phyloP scores from a whole-genome alignment of 1,140 invertebrate species.

The Adelges cooleyi region DNA sequence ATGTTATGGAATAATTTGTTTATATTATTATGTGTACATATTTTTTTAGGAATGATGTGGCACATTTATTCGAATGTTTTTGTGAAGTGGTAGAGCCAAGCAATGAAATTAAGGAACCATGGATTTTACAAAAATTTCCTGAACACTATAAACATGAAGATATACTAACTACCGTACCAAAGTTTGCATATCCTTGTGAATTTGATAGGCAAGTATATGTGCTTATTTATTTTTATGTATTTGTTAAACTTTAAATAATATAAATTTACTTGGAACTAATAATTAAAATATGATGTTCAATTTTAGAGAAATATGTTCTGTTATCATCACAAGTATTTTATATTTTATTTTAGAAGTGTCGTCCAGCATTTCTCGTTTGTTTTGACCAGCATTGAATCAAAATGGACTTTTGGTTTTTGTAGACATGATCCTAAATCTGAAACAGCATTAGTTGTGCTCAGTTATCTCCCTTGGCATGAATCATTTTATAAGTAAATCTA shows the following conservation, averaged over 20 bases:
- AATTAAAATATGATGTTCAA: too few species aligned
- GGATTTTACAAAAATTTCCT: constrained; percentile 66
- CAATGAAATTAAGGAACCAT: constrained; percentile 45
- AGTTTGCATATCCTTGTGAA: constrained; percentile 75
- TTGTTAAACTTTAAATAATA: background rate
- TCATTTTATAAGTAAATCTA: constrained; percentile 72
- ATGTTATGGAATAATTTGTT: too few species aligned
- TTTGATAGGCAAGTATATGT: constrained; percentile 57
- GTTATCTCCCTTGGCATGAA: constrained; percentile 89
- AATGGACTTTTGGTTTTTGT: constrained; percentile 93
- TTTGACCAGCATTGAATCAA: constrained; percentile 80
- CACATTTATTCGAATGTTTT: constrained; percentile 70
- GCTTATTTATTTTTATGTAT: constrained; percentile 1
- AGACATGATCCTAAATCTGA: constrained; percentile 73
- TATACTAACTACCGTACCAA: constrained; percentile 63
- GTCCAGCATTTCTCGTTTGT: constrained; percentile 88
- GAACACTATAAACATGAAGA: constrained; percentile 60
- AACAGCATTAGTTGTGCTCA: constrained; percentile 64
- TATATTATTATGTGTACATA: too few species aligned
- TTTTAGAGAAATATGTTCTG: too few species aligned
- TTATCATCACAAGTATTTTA: too few species aligned
- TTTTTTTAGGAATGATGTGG: constrained; percentile 61
- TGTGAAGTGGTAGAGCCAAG: constrained; percentile 62
- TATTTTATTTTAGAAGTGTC: constrained; percentile 45
- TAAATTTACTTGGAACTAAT: constrained; percentile 16